Conservation (phyloP, 2,888 invertebrate genomes). For the Pelosia muscerda region DNA sequence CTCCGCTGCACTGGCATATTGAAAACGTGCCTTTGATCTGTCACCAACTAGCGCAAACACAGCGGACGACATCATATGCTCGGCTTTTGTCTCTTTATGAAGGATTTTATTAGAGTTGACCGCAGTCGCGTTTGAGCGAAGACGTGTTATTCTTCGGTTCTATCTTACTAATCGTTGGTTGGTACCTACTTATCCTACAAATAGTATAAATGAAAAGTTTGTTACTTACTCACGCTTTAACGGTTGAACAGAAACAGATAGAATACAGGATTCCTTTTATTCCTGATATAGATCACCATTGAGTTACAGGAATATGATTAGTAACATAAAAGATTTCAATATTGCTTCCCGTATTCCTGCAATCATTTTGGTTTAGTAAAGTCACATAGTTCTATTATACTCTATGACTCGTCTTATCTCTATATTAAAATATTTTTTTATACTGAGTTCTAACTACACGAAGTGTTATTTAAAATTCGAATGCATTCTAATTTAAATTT, state of each 20-base stretch:
- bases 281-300: no score
- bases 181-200: neutral
- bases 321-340: no score
- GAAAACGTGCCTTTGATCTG: slow-evolving; percentile 67
- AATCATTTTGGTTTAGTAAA: no score
- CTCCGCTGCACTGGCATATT: slow-evolving; percentile 61
- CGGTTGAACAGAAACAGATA: no score
- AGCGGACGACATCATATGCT: slow-evolving; percentile 38
- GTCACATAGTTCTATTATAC: no score
- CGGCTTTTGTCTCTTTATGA: slow-evolving; percentile 19
- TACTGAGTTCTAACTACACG: no score
- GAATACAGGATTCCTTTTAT: no score
- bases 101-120: slow-evolving; percentile 8
- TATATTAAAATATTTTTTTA: neutral
- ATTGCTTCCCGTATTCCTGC: no score
- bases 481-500: slow-evolving; percentile 84
- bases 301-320: no score
- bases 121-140: neutral
- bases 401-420: neutral
- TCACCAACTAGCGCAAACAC: slow-evolving; percentile 42
- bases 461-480: slow-evolving; percentile 60
- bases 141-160: neutral
- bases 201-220: no score
- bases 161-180: neutral
- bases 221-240: no score